A percentile compares a stretch with the other conserved stretches of the same genome.
Evolutionary conservation across 1,140 invertebrate genomes (phyloP).

Genomic region (Mesaphorura yosii): DNA sequence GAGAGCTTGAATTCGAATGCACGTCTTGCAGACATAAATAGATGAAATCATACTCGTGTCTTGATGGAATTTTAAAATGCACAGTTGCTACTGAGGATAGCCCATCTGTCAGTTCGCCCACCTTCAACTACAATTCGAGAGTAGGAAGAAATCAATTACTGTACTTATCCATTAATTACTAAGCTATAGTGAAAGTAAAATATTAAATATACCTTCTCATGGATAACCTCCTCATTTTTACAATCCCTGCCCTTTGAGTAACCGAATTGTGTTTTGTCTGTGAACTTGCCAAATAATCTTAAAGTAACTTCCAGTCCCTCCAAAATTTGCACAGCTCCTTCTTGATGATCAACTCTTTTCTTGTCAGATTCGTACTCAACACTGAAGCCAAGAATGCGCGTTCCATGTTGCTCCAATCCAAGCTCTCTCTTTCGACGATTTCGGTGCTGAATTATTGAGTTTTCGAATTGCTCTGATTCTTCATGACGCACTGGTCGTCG

Average conservation of each 20-base stretch:
- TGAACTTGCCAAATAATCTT: slow-evolving; percentile 12
- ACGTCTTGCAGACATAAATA: background rate
- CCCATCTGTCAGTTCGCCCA: background rate
- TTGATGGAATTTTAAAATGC: background rate
- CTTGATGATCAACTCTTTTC: slow-evolving; percentile 8
- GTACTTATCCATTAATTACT: background rate
- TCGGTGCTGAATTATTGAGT: no score
- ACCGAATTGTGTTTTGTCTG: slow-evolving; percentile 1
- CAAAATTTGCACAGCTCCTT: slow-evolving; percentile 1
- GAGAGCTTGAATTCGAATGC: background rate
- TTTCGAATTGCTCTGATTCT: no score
- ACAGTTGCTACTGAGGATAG: background rate
- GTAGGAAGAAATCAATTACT: background rate
- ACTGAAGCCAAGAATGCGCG: slow-evolving; percentile 4
- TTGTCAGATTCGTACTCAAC: slow-evolving; percentile 21
- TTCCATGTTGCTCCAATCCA: no score
- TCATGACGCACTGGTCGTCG: no score
- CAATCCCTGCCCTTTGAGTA: slow-evolving; percentile 14
- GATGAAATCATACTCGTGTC: background rate
- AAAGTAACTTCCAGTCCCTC: slow-evolving; percentile 9
- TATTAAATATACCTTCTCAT: no score
- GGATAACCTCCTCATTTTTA: slow-evolving; percentile 4
- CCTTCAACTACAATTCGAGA: background rate
- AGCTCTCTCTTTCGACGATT: no score
- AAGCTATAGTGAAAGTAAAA: slow-evolving; percentile 2